Percentiles rank a stretch among this genome's conserved stretches.
phyloP scores from a whole-genome alignment of 2,113 vertebrate species.

The Hepsetus odoe region DNA sequence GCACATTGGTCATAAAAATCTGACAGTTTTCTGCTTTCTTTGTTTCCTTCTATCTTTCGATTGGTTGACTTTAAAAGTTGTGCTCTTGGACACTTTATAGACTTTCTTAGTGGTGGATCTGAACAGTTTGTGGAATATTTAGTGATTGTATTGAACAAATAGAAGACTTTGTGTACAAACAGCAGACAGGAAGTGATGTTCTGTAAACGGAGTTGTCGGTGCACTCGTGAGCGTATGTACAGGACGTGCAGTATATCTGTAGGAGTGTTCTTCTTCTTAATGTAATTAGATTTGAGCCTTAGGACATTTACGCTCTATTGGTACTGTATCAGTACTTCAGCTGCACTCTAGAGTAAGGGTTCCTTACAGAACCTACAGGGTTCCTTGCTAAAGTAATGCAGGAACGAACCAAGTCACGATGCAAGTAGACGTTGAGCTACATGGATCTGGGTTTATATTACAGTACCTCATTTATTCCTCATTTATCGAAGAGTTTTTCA shows the following conservation, averaged over 20 bases:
- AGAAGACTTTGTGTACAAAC: slow-evolving; percentile 33
- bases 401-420: slow-evolving; percentile 30
- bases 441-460: slow-evolving; percentile 18
- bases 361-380: too few species aligned
- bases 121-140: slow-evolving; percentile 15
- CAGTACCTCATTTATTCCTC: slow-evolving; percentile 9
- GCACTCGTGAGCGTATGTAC: slow-evolving; percentile 22
- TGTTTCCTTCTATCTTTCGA: slow-evolving; percentile 4
- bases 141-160: slow-evolving; percentile 31
- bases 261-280: slow-evolving; percentile 12
- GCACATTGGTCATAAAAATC: slow-evolving; percentile 7
- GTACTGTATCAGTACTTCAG: slow-evolving; percentile 53
- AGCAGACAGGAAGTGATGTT: slow-evolving; percentile 19
- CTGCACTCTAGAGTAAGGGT: not conserved
- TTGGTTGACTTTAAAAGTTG: not conserved
- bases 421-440: not conserved
- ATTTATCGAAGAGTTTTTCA: slow-evolving; percentile 3
- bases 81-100: slow-evolving; percentile 6
- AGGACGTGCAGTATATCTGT: slow-evolving; percentile 20
- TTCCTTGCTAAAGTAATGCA: slow-evolving; percentile 25
- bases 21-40: not conserved
- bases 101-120: not conserved
- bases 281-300: slow-evolving; percentile 22
- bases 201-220: not conserved
- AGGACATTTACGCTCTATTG: slow-evolving; percentile 4